Evolutionary conservation across 2,797 vertebrate species (phyloP).

Genomic region (Ctenopoma multispine): DNA sequence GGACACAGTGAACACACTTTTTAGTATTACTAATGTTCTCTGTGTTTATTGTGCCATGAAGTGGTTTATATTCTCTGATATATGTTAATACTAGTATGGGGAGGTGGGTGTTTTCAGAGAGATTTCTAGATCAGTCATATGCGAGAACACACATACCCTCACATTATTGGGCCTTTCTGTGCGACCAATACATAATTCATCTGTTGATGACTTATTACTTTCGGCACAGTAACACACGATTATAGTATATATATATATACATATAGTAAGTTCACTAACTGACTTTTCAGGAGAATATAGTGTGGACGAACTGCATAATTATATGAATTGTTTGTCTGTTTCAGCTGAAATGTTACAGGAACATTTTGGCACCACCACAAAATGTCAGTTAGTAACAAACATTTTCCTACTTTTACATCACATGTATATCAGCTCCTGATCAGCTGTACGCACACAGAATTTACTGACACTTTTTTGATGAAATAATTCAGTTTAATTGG

Average conservation of each 20-base stretch:
- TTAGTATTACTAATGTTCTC: not conserved
- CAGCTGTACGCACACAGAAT: constrained; percentile 10
- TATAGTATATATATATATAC: too few relatives aligned
- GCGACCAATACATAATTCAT: constrained; percentile 43
- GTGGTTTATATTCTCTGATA: constrained; percentile 19
- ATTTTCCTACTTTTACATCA: not conserved
- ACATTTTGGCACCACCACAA: not conserved
- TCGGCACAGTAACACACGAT: constrained; percentile 32
- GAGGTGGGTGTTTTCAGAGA: constrained; percentile 9
- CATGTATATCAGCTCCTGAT: not conserved
- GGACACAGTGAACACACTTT: constrained; percentile 1
- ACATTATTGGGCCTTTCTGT: constrained; percentile 11
- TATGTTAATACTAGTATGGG: constrained; percentile 22
- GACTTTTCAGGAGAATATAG: constrained; percentile 1
- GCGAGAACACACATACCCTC: constrained; percentile 6
- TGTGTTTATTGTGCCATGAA: not conserved
- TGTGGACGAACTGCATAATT: constrained; percentile 17
- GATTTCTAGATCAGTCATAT: constrained; percentile 31
- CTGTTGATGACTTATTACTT: constrained; percentile 10
- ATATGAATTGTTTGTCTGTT: constrained; percentile 9
- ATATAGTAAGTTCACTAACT: constrained; percentile 3
- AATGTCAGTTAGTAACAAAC: constrained; percentile 2
- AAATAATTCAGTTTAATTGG: constrained; percentile 60
- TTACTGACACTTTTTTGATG: constrained; percentile 27
- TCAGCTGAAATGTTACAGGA: not conserved